Base-by-base conservation (phyloP, 2,888 invertebrate species). In the Drosophila meridionalis region DNA sequence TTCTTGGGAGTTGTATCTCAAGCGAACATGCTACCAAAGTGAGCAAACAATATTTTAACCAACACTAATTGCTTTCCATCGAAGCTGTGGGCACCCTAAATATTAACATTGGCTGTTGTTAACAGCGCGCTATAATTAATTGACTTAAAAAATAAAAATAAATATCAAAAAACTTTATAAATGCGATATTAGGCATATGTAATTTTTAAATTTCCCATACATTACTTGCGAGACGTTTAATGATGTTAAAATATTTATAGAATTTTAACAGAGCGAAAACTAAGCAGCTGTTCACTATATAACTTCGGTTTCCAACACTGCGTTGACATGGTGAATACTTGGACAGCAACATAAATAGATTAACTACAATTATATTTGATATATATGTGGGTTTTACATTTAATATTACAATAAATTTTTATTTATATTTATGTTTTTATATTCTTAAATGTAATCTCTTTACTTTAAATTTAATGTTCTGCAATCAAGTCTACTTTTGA, bases 1-100 rank as follows among this genome's bases (percentile, higher is more conserved):
- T 78, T 77, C 69, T 69, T 55, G 60, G 56, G 61, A 76, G 59
- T 73, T 78, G 68, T 66, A 76, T 58, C 69, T 69, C 11, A 59
- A 59, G 52, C 20, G 52, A 69, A 69, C 70, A 69, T 69, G 68
- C 68, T 68, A 68, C 69, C 58, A 50, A 57, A 68, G 26, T 58
- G 68, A 68, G 68, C 69, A 69, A 57, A 48, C 69, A 48, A 26
- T 50, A 42, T 36, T 12, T 48, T 69, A 42, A 9, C 42, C 68
- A 68, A 69, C 68, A 68, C 68, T 68, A 9, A 36, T 8, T 1
- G 42, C 11, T 43, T 26, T 26, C 9, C 26, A 12, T 42, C 26
- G 8, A n/a, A n/a, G 36, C 36, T 69, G 69, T 42, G 69, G 68
- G 48, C 68, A 68, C 68, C 68, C 42, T 20, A 48, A 36, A 36